Base-by-base conservation (phyloP, 2,797 vertebrate genomes). In the Balearica regulorum region DNA sequence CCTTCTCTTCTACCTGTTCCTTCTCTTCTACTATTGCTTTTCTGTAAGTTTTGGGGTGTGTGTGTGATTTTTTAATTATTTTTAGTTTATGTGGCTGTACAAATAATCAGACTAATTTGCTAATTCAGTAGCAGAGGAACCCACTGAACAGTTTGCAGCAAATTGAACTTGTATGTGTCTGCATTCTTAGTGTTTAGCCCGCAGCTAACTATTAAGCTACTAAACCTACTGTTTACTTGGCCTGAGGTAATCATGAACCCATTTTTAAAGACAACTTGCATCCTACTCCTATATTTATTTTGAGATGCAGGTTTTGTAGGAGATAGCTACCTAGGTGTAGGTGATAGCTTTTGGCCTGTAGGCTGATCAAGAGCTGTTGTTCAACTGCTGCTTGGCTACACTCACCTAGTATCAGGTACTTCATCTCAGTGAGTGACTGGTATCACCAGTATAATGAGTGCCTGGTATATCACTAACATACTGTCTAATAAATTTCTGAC, bases 371-470 rank as follows among this genome's bases (percentile, higher is more conserved):
- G 80, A 73, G 6, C 66, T 82, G 11, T 9, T 57, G 21, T 43
- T 61, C 0, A 1, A 7, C 20, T 75, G 46, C 13, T 77, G 39
- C 53, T 15, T 49, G 29, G 15, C 17, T 53, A 16, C 1, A 1
- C 15, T 75, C 25, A 8, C 29, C 16, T 48, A 12, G 21, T 62
- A 22, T 5, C 11, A 26, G 25, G 20, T 44, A 24, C 46, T 49
- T 79, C 4, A 16, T 65, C 16, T 54, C 5, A 1, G n/a, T 18
- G 28, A 31, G 20, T 35, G n/a, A 14, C 46, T 49, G 84, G 6
- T 58, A 58, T 1, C 31, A 31, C 15, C 39, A 19, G 7, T 11
- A 14, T 49, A 18, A 39, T 22, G 46, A 77, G 7, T 61, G 29
- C n/a, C 20, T 57, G 25, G 14, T 61, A 10, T 41, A n/a, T 65